Conservation (phyloP, 2,113 vertebrate species). For the Tamias sibiricus region DNA sequence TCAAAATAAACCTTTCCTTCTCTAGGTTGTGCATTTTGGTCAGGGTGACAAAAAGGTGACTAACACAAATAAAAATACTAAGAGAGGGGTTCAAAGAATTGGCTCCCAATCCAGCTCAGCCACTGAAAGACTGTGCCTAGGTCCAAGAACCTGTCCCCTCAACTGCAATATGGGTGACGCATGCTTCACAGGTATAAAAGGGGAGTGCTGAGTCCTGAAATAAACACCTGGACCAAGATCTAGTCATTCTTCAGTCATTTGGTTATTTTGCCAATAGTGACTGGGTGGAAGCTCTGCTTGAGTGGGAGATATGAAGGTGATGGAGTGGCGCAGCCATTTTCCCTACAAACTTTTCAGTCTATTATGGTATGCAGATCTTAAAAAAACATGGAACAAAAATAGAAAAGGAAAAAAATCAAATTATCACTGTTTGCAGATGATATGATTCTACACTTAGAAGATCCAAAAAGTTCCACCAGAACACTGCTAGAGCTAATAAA, state of each 20-base stretch:
- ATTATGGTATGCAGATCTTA: background rate
- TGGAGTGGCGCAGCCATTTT: background rate
- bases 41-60: background rate
- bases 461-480: too few species aligned
- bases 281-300: background rate
- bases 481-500: too few species aligned
- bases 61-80: background rate
- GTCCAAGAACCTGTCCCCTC: background rate
- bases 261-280: background rate
- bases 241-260: background rate
- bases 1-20: too few species aligned
- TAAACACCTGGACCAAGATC: background rate
- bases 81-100: background rate
- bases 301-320: background rate
- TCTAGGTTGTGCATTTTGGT: too few species aligned
- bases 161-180: rapidly evolving
- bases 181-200: background rate
- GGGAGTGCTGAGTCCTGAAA: background rate
- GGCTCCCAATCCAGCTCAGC: background rate
- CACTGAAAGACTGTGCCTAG: background rate
- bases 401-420: too few species aligned
- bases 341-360: background rate
- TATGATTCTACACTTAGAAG: too few species aligned
- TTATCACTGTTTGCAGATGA: too few species aligned
- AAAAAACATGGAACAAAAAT: background rate